A percentile compares a stretch with the other conserved stretches of the same genome.
Evolutionary conservation across 1,140 invertebrate genomes (phyloP).

Genomic region (Drosophila dunni): DNA sequence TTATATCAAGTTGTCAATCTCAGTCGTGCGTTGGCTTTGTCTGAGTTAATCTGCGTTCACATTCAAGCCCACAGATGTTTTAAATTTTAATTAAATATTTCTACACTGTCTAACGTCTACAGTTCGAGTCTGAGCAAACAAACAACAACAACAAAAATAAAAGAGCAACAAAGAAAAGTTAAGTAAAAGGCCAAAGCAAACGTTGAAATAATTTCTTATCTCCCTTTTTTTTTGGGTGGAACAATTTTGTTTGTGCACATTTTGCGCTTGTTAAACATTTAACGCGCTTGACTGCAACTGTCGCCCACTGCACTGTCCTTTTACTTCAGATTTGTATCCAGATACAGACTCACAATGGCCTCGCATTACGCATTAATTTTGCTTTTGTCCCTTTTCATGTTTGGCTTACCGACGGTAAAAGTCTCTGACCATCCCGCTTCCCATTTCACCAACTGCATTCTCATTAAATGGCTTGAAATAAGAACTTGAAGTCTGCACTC

Average conservation of each 20-base stretch:
- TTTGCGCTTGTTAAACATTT: slow-evolving; percentile 78
- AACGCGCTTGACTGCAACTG: slow-evolving; percentile 69
- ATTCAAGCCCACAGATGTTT: slow-evolving; percentile 39
- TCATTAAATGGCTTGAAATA: slow-evolving; percentile 52
- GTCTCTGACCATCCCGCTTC: background rate
- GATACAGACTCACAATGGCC: slow-evolving; percentile 29
- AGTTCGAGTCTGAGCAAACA: slow-evolving; percentile 10
- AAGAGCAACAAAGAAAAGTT: background rate
- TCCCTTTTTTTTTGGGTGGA: background rate
- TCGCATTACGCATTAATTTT: slow-evolving; percentile 46
- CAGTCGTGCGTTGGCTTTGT: slow-evolving; percentile 54
- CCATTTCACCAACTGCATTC: slow-evolving; percentile 9
- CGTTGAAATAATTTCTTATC: slow-evolving; percentile 50
- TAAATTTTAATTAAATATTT: slow-evolving; percentile 72
- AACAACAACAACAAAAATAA: slow-evolving; percentile 6
- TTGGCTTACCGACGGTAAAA: background rate
- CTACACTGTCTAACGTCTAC: slow-evolving; percentile 32
- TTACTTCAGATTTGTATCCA: slow-evolving; percentile 21
- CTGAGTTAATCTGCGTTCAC: slow-evolving; percentile 65
- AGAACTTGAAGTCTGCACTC: slow-evolving; percentile 7
- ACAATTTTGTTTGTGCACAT: slow-evolving; percentile 55
- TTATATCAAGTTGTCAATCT: slow-evolving; percentile 61
- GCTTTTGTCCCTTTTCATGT: background rate
- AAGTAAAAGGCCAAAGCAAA: slow-evolving; percentile 5
- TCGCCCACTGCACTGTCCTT: slow-evolving; percentile 69